phyloP scores from a whole-genome alignment of 2,113 vertebrate species.

The Chamaetylas fuelleborni region DNA sequence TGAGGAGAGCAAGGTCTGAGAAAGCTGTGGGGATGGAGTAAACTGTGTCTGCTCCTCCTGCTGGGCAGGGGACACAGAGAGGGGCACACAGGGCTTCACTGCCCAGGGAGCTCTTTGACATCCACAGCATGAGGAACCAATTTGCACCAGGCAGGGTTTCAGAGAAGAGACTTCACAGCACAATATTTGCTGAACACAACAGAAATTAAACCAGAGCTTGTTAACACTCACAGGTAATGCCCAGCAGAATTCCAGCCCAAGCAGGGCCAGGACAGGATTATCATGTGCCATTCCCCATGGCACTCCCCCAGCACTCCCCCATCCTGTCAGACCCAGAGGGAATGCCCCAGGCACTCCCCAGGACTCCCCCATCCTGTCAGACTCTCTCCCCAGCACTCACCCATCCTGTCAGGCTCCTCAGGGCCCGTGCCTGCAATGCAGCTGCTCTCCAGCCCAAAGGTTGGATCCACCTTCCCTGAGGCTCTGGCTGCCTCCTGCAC shows the following conservation, averaged over 20 bases:
- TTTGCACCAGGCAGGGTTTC: not conserved
- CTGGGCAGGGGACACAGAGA: not conserved
- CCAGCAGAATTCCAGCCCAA: not conserved
- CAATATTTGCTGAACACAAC: not conserved
- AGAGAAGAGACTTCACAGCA: not conserved
- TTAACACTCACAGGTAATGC: not conserved
- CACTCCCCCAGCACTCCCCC: no score
- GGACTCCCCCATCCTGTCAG: no score
- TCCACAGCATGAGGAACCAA: not conserved
- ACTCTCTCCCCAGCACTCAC: no score
- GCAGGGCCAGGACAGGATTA: not conserved
- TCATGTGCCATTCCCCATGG: not conserved
- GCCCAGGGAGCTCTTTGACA: not conserved
- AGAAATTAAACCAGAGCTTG: not conserved
- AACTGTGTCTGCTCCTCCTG: not conserved
- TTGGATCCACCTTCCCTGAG: constrained; percentile 91
- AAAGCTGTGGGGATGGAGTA: accelerated
- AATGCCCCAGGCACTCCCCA: no score
- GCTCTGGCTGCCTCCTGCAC: constrained; percentile 90
- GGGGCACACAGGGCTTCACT: not conserved
- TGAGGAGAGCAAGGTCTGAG: not conserved
- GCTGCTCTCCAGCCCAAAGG: constrained; percentile 90
- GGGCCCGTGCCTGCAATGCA: constrained; percentile 92
- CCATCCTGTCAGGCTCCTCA: no score
- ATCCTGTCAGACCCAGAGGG: no score